Conservation (phyloP, 2,888 invertebrate species). For the Matsumyia berberina region DNA sequence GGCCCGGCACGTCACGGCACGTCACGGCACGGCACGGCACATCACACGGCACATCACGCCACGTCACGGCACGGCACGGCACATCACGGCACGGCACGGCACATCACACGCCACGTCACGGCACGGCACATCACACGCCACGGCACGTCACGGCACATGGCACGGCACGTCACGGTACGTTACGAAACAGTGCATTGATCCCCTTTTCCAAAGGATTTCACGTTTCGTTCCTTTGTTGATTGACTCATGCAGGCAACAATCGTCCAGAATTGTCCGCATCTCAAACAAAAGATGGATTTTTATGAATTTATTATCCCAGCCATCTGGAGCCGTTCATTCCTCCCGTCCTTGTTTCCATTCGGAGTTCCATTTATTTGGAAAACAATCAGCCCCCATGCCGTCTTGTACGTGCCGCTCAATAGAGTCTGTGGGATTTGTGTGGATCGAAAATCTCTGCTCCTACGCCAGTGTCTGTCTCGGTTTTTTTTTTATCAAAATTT, state of each 20-base stretch:
- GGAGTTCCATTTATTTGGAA: conserved; percentile 46
- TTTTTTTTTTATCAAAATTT: conserved; percentile 40
- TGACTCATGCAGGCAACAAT: conserved; percentile 44
- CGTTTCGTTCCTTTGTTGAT: conserved; percentile 49
- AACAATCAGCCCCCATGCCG: conserved; percentile 54
- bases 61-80: too few species aligned
- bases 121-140: too few species aligned
- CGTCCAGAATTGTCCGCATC: conserved; percentile 7
- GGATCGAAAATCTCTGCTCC: conserved; percentile 50
- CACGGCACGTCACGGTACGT: too few species aligned
- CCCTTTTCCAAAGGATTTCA: conserved; percentile 38
- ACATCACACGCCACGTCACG: too few species aligned
- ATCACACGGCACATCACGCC: too few species aligned
- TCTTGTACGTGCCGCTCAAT: conserved; percentile 62
- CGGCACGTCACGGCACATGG: too few species aligned
- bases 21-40: too few species aligned
- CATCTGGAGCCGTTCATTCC: conserved; percentile 56
- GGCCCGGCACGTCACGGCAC: too few species aligned
- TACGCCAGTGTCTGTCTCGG: conserved; percentile 15
- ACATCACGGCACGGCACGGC: too few species aligned
- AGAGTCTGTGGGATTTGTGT: conserved; percentile 66
- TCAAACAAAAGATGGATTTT: conserved; percentile 62
- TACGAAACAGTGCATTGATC: conserved; percentile 26
- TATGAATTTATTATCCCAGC: conserved; percentile 62
- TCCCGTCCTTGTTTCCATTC: conserved; percentile 39